Percentiles rank a stretch among this genome's conserved stretches.
Evolutionary conservation across 35 echinoderm and acorn worm genomes (phyloP).

Genomic region (Chiridota heheva): DNA sequence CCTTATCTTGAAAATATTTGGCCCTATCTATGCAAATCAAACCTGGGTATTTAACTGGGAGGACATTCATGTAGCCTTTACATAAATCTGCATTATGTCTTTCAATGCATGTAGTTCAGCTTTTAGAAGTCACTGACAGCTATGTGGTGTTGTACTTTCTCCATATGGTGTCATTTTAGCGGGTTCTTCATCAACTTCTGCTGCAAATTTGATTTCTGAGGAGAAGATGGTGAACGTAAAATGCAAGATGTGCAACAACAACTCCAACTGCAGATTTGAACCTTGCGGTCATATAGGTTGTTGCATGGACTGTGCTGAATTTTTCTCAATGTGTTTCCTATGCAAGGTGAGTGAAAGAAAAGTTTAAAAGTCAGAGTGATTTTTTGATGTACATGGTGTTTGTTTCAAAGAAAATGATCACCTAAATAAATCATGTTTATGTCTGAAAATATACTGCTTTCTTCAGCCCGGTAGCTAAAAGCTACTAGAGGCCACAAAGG

Average conservation of each 20-base stretch:
- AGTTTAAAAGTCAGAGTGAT: neutral
- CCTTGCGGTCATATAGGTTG: constrained; percentile 75
- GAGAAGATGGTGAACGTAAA: constrained; percentile 41
- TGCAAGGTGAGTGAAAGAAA: constrained; percentile 73
- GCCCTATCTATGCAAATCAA: neutral
- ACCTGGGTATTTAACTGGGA: neutral
- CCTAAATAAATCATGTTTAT: neutral
- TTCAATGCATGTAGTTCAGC: neutral
- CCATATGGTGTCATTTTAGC: constrained; percentile 1
- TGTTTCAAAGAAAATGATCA: neutral
- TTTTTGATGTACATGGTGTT: neutral
- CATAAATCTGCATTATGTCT: too few species aligned
- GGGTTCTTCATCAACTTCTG: neutral
- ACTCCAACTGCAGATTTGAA: constrained; percentile 66
- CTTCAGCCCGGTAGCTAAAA: neutral
- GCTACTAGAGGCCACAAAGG: neutral
- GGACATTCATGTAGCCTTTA: neutral
- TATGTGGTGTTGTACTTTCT: neutral
- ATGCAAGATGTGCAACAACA: constrained; percentile 77
- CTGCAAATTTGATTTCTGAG: neutral
- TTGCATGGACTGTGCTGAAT: constrained; percentile 85
- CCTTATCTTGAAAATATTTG: neutral
- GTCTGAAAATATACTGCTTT: too few species aligned
- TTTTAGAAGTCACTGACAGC: neutral
- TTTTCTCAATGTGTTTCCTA: constrained; percentile 79